Conservation (phyloP, 2,113 vertebrate species). For the Columba janthina region DNA sequence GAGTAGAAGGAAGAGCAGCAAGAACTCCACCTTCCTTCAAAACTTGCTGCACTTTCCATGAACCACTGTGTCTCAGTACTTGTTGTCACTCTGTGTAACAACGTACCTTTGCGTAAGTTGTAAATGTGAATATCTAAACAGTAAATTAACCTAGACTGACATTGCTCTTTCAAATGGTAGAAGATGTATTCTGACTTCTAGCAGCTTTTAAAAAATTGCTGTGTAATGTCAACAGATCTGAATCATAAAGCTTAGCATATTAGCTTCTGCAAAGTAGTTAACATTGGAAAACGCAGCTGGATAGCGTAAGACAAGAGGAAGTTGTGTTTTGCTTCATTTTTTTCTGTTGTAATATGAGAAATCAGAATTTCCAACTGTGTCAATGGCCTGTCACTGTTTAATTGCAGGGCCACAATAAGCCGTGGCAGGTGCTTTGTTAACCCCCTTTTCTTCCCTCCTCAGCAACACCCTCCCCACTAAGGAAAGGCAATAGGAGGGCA, state of each 20-base stretch:
- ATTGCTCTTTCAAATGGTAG: not conserved
- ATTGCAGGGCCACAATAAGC: too few relatives aligned
- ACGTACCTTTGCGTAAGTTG: not conserved
- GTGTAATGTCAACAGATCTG: not conserved
- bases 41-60: not conserved
- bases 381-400: too few relatives aligned
- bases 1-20: not conserved
- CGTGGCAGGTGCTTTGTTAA: too few relatives aligned
- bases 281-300: not conserved
- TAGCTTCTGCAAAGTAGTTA: not conserved
- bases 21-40: not conserved
- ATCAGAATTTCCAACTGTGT: not conserved
- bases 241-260: not conserved
- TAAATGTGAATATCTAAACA: not conserved
- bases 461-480: too few relatives aligned
- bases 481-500: too few relatives aligned
- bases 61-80: not conserved
- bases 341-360: not conserved
- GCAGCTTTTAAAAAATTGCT: not conserved
- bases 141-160: not conserved
- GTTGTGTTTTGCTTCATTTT: not conserved
- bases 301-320: not conserved
- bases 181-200: not conserved
- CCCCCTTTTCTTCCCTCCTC: too few relatives aligned
- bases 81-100: not conserved